Evolutionary conservation across 2,797 vertebrate species (phyloP), one percentile per base, ranked within the genome.

Genomic region (Periparus ater): DNA sequence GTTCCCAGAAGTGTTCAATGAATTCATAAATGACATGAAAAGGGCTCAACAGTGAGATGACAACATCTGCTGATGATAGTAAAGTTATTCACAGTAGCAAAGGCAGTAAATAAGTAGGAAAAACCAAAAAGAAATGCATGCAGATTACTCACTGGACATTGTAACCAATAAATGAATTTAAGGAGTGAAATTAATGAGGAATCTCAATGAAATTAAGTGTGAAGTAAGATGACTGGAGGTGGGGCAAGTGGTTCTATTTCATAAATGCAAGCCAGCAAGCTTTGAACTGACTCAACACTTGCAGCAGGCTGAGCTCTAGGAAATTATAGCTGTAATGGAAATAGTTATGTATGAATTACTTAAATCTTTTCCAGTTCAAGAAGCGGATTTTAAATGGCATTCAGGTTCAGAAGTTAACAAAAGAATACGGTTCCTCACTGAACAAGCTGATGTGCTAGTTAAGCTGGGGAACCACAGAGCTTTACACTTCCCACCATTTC

Each of bases 1-100:
- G 93, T 62, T 96, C 89, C 96, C 93, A 92, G 78, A 51, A 29
- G 60, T 19, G 10, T 40, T 93, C 92, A 85, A 7, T 17, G 51
- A 95, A 85, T 86, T 93, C 71, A 48, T 61, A 87, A 94, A 61
- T 32, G 77, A 93, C 71, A 89, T 38, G 74, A 66, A 88, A 96
- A 91, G 84, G 91, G 71, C 77, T 96, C 89, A 86, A 47, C 54
- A 80, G 65, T 26, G 80, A 95, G 67, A 89, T 60, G 80, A 65
- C 89, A 91, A 80, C 88, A 74, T 88, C 79, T 94, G 81, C 10
- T 76, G 91, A 92, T 67, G 71, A 44, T 50, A 87, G 32, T 4
- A 3, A 63, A 89, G 82, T 51, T 62, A 85, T 61, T 74, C 79
- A 75, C 38, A 50, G 76, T 4, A 78, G 73, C 54, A 44, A 75